Percentiles rank a stretch among this genome's conserved stretches.
Conservation (phyloP, 2,797 vertebrate genomes). For the Rhinogobio ventralis region DNA sequence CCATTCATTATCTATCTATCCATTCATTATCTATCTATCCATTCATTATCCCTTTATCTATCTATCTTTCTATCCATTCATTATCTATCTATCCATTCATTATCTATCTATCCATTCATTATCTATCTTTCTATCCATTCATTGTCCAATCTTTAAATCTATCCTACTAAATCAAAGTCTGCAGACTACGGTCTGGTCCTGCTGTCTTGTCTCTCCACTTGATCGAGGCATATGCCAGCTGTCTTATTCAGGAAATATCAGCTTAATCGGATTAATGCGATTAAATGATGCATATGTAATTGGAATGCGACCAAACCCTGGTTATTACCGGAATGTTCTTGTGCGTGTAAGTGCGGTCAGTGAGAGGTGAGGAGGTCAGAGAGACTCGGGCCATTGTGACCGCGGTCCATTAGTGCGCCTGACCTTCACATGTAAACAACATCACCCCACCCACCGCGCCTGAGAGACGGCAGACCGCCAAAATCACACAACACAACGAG, state of each 20-base stretch:
- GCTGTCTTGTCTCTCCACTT: neutral
- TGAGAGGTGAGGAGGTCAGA: conserved; percentile 12
- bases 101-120: too few relatives aligned
- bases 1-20: too few relatives aligned
- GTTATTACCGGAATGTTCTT: conserved; percentile 14
- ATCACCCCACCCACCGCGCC: conserved; percentile 68
- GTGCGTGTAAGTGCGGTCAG: neutral
- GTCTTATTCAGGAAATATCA: conserved; percentile 28
- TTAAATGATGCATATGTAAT: neutral
- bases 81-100: rapidly evolving
- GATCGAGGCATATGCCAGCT: conserved; percentile 1
- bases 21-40: too few relatives aligned
- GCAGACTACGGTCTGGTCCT: neutral
- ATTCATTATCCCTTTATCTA: rapidly evolving
- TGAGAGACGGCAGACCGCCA: conserved; percentile 65
- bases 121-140: rapidly evolving
- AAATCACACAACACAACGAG: conserved; percentile 67
- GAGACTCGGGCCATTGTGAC: conserved; percentile 56
- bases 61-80: too few relatives aligned
- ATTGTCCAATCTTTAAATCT: too few relatives aligned
- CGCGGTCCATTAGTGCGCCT: neutral
- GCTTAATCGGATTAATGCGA: conserved; percentile 19
- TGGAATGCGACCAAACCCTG: neutral
- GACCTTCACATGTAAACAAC: conserved; percentile 69
- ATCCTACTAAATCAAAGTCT: too few relatives aligned